Evolutionary conservation across 2,113 vertebrate species (phyloP).

Genomic region (Dromas ardeola): DNA sequence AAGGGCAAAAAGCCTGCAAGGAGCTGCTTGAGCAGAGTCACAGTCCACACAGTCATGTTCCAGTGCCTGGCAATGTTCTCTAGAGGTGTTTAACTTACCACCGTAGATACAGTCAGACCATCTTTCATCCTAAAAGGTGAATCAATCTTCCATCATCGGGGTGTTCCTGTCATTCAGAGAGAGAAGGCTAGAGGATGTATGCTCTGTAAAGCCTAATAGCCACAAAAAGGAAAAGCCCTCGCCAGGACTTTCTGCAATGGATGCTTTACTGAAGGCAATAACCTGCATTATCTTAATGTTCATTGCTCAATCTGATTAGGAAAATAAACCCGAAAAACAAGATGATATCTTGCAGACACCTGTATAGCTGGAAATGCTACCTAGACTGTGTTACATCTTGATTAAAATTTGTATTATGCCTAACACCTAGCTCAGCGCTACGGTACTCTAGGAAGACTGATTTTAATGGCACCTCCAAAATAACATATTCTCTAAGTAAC

Average conservation of each 20-base stretch:
- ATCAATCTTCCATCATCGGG: not conserved
- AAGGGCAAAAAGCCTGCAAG: not conserved
- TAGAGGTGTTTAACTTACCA: not conserved
- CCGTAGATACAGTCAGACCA: not conserved
- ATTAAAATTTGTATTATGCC: not conserved
- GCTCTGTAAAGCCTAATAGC: not conserved
- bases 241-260: not conserved
- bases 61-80: not conserved
- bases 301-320: not conserved
- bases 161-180: not conserved
- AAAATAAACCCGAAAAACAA: not conserved
- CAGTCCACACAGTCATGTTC: not conserved
- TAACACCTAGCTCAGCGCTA: not conserved
- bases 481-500: not conserved
- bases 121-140: slow-evolving; percentile 1
- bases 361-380: not conserved
- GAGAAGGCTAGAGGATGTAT: not conserved
- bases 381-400: not conserved
- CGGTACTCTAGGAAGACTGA: not conserved
- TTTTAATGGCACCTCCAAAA: not conserved
- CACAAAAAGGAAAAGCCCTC: not conserved
- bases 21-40: not conserved
- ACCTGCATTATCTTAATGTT: not conserved
- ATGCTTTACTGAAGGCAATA: not conserved
- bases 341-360: not conserved